Evolutionary conservation across 2,888 invertebrate species (phyloP), one percentile per base, ranked within the genome.

Genomic region (Teleogryllus oceanicus): DNA sequence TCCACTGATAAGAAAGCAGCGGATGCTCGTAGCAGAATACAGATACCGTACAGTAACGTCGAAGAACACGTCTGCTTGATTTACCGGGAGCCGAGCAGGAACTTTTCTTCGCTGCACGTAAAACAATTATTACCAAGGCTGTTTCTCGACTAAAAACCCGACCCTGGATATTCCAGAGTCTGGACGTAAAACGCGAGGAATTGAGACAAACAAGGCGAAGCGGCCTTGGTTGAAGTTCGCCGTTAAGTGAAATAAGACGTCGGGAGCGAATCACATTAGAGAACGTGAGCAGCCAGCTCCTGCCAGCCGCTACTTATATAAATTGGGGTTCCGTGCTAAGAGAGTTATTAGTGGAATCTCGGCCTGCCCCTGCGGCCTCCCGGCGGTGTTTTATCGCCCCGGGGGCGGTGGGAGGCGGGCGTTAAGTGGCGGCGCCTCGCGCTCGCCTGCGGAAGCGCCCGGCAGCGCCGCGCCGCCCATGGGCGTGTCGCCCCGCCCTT

Each of bases 251-350:
- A 62, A 62, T 62, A 62, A 62, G 62, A 13, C 62, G 62, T 62
- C 37, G 62, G 62, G n/a, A 62, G 62, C 62, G 62, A 62, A 62
- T 62, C 62, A 62, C 62, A 62, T 62, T 62, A 62, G n/a, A n/a
- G n/a, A n/a, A 62, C 16, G n/a, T 3, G 62, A 62, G n/a, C 13
- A 62, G 37, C 37, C 13, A 5, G n/a, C n/a, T 62, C 11, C n/a
- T 8, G 62, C 16, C 62, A 18, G 62, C 62, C 62, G 62, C 62
- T 62, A 13, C 62, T 62, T 62, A 18, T 62, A 62, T 62, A 62
- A 62, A 18, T 62, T 62, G n/a, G 62, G 62, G 62, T 62, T 62
- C 62, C 62, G 62, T 62, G 62, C 62, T 62, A 11, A 62, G 16
- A 62, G 62, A 5, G 62, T 62, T 62, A 62, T 62, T 62, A 62